Base-by-base conservation (phyloP, 2,113 vertebrate species). In the Marmota flaviventris region DNA sequence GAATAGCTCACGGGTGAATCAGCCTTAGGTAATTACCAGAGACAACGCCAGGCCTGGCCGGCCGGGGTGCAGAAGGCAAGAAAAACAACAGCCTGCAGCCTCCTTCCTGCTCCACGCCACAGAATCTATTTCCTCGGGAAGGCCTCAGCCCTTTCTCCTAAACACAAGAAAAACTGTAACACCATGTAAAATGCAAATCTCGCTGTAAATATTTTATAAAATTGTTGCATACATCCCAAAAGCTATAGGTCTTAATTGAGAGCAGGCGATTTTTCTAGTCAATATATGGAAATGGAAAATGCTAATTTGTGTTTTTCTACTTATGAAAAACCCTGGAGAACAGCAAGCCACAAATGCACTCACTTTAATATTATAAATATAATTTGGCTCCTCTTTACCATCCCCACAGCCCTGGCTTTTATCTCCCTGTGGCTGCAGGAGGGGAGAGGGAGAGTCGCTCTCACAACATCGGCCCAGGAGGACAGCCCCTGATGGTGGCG, bases 261-360 rank as follows among this genome's bases (percentile, higher is more conserved):
- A 99, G 98, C 98, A 98, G 98, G 98, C 98, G 98, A 99, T 99
- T 99, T 99, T 99, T 99, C 98, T 98, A 99, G 99, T 99, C 98
- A 99, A 99, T 99, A 99, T 98, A 99, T 99, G 99, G 99, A 99
- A 99, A 99, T 99, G 98, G 98, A 98, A 99, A 99, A 99, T 99
- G 99, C 98, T 99, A 99, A 99, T 99, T 99, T 98, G 98, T 99
- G 99, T 99, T 99, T 99, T 99, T 99, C 99, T 98, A 98, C 99
- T 99, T 98, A 98, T 87, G 98, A 98, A 99, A 99, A 98, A 98
- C 99, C 99, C 99, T 97, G 95, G 99, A 99, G 99, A 98, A 98
- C 51, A 98, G 98, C 98, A 99, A 98, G 98, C 98, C 99, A 98
- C 98, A 99, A 99, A 99, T 97, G 98, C 98, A 98, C 99, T 99